phyloP scores from a whole-genome alignment of 2,888 invertebrate species.

The Tetranychus truncatus region DNA sequence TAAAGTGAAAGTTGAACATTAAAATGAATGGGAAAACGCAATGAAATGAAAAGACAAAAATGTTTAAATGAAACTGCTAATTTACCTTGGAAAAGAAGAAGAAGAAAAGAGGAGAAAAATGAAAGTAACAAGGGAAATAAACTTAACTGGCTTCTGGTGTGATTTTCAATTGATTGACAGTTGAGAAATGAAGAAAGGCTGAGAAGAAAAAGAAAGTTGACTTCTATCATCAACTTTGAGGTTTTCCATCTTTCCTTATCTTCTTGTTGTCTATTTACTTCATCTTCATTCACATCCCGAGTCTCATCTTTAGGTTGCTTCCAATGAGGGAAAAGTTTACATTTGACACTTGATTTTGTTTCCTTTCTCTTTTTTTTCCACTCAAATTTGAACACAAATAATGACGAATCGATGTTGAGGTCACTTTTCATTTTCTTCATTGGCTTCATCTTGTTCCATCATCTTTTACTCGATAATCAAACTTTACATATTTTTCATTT shows the following conservation, averaged over 20 bases:
- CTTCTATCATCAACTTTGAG: background rate
- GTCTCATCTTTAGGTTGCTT: too few species aligned
- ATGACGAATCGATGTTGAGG: too few species aligned
- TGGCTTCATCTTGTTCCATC: too few species aligned
- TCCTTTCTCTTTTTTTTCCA: background rate
- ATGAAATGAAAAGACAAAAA: background rate
- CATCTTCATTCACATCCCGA: background rate
- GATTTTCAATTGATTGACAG: background rate
- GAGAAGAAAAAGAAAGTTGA: background rate
- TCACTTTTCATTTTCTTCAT: too few species aligned
- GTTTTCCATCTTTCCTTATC: background rate
- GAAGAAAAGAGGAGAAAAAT: background rate
- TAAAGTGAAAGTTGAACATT: background rate
- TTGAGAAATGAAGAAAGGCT: background rate
- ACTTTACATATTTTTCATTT: too few species aligned
- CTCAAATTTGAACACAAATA: background rate
- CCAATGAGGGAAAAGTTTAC: background rate
- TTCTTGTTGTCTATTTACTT: background rate
- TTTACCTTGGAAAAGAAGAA: background rate
- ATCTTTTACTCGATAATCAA: too few species aligned
- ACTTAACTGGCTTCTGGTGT: background rate
- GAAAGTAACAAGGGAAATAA: slow-evolving; percentile 1
- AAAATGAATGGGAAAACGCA: background rate
- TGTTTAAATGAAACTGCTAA: background rate
- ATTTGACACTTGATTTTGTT: background rate